Conservation (phyloP, 2,888 invertebrate species). For the Lochmaea capreae region DNA sequence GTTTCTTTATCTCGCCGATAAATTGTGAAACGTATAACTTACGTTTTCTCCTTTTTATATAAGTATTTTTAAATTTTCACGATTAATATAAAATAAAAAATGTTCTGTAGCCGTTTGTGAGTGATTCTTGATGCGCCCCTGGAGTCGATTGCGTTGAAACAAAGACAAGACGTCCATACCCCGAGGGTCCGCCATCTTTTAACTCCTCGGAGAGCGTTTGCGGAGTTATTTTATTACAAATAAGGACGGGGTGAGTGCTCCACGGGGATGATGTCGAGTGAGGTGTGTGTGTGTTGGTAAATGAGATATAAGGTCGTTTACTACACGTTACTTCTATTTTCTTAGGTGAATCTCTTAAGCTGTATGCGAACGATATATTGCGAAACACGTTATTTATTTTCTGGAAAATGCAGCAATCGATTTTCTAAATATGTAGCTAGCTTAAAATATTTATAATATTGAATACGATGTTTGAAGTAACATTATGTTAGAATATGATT, state of each 20-base stretch:
- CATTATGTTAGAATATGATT: not conserved
- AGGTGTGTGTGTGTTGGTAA: slow-evolving; percentile 63
- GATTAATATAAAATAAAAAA: not conserved
- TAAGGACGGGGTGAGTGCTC: slow-evolving; percentile 66
- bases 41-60: no score
- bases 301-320: slow-evolving; percentile 62
- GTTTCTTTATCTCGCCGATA: no score
- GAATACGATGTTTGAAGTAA: not conserved
- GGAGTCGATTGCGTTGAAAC: slow-evolving; percentile 37
- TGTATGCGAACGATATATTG: slow-evolving; percentile 37
- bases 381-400: not conserved
- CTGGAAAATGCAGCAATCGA: slow-evolving; percentile 3
- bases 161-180: slow-evolving; percentile 52
- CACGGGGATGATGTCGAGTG: slow-evolving; percentile 63
- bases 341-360: slow-evolving; percentile 51
- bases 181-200: slow-evolving; percentile 62
- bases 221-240: slow-evolving; percentile 67
- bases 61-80: no score
- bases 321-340: slow-evolving; percentile 52
- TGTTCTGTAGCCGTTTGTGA: not conserved
- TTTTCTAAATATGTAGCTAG: not conserved
- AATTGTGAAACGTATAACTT: no score
- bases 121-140: slow-evolving; percentile 21
- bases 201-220: slow-evolving; percentile 65
- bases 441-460: slow-evolving; percentile 2